phyloP scores from a whole-genome alignment of 1,140 invertebrate species.

The Eueides isabella region DNA sequence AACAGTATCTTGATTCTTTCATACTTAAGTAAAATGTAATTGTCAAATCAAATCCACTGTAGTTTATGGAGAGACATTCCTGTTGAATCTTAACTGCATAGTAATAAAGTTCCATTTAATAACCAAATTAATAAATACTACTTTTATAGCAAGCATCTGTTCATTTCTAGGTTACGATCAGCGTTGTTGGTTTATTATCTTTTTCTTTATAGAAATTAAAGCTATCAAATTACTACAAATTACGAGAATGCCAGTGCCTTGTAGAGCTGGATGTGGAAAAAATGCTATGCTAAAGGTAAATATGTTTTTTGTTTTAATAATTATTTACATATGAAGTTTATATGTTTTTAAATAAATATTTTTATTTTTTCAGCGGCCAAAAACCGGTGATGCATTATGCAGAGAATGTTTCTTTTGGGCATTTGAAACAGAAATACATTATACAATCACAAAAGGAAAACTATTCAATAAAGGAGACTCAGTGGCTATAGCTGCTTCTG shows the following conservation, averaged over 20 bases:
- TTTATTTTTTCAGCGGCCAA: conserved; percentile 87
- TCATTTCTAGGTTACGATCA: not conserved
- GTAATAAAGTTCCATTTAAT: not conserved
- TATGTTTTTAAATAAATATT: too few species aligned
- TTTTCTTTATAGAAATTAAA: not conserved
- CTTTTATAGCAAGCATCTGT: not conserved
- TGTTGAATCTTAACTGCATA: not conserved
- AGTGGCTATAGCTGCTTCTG: conserved; percentile 98
- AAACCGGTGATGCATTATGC: conserved; percentile 95
- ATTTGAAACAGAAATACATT: conserved; percentile 98
- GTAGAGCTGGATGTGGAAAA: conserved; percentile 87
- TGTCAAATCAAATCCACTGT: not conserved
- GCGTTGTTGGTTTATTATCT: not conserved
- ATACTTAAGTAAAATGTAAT: not conserved
- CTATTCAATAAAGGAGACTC: conserved; percentile 94
- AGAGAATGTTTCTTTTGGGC: conserved; percentile 97
- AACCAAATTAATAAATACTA: not conserved
- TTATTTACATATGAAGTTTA: too few species aligned
- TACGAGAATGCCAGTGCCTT: conserved; percentile 84
- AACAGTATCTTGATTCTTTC: too few species aligned
- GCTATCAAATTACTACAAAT: not conserved
- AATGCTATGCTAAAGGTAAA: conserved; percentile 88
- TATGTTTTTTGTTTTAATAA: conserved; percentile 15
- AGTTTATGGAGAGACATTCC: too few species aligned
- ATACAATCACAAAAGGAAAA: conserved; percentile 93